phyloP scores from a whole-genome alignment of 2,888 invertebrate species.

The Plagodis dolabraria region DNA sequence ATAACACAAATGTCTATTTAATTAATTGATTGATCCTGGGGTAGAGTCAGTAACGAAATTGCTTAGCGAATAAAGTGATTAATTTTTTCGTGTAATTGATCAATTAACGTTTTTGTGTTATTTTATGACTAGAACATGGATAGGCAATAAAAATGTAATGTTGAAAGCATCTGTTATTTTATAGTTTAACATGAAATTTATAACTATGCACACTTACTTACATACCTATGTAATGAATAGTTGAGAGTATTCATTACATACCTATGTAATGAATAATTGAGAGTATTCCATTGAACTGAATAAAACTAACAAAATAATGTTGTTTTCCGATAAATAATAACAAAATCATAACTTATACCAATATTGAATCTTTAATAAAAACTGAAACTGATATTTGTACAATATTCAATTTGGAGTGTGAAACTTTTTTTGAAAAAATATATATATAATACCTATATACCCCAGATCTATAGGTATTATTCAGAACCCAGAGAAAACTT shows the following conservation, averaged over 20 bases:
- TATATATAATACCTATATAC: no score
- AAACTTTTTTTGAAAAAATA: no score
- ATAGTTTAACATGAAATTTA: slow-evolving; percentile 21
- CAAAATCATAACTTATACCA: no score
- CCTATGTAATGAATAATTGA: no score
- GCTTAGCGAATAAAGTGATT: slow-evolving; percentile 28
- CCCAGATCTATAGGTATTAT: no score
- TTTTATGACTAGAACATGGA: slow-evolving; percentile 22
- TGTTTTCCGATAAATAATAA: no score
- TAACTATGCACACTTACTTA: slow-evolving; percentile 44
- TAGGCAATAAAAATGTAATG: slow-evolving; percentile 21
- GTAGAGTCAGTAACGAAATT: slow-evolving; percentile 29
- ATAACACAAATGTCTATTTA: slow-evolving; percentile 38
- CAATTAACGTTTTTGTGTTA: slow-evolving; percentile 22
- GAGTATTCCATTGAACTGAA: no score
- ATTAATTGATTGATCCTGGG: slow-evolving; percentile 38
- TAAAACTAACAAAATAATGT: no score
- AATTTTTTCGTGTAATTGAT: slow-evolving; percentile 24
- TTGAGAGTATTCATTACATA: no score
- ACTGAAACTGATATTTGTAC: no score
- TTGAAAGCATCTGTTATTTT: slow-evolving; percentile 24
- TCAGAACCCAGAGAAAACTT: no score
- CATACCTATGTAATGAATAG: slow-evolving; percentile 10
- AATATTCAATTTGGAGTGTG: no score
- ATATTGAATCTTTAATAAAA: background rate